Evolutionary conservation across 2,888 invertebrate species (phyloP).

Genomic region (Eupithecia vulgata): DNA sequence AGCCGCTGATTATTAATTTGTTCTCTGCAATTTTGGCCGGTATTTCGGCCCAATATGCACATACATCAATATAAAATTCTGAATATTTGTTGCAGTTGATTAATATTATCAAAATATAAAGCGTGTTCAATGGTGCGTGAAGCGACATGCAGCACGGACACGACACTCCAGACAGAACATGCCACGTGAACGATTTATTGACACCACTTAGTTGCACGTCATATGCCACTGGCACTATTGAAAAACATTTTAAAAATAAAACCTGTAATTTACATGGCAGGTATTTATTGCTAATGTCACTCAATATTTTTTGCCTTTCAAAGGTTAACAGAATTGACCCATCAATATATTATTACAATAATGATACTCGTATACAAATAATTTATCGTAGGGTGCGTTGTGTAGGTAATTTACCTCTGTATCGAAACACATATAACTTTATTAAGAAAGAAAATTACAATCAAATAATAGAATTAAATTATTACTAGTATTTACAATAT

Average conservation of each 20-base stretch:
- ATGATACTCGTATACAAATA: neutral
- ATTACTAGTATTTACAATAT: too few relatives aligned
- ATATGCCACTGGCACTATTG: slow-evolving; percentile 52
- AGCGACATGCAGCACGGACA: slow-evolving; percentile 56
- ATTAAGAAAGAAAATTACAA: too few relatives aligned
- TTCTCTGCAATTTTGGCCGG: neutral
- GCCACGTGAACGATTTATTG: slow-evolving; percentile 68
- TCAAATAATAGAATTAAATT: too few relatives aligned
- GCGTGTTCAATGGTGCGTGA: slow-evolving; percentile 53
- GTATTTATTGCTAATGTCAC: slow-evolving; percentile 17
- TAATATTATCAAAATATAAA: slow-evolving; percentile 54
- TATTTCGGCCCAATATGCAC: slow-evolving; percentile 3
- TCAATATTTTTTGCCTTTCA: slow-evolving; percentile 1
- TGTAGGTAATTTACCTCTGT: neutral
- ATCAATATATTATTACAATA: neutral
- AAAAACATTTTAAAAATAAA: slow-evolving; percentile 24
- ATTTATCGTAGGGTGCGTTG: neutral
- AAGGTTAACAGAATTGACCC: neutral
- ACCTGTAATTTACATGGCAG: slow-evolving; percentile 29
- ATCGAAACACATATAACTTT: neutral
- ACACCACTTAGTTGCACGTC: slow-evolving; percentile 71
- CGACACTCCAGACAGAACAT: slow-evolving; percentile 65
- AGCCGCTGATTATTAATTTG: slow-evolving; percentile 2
- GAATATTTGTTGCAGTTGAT: slow-evolving; percentile 38
- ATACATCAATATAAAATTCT: slow-evolving; percentile 3